phyloP scores from a whole-genome alignment of 1,140 invertebrate species.

The Zaprionus camerounensis region DNA sequence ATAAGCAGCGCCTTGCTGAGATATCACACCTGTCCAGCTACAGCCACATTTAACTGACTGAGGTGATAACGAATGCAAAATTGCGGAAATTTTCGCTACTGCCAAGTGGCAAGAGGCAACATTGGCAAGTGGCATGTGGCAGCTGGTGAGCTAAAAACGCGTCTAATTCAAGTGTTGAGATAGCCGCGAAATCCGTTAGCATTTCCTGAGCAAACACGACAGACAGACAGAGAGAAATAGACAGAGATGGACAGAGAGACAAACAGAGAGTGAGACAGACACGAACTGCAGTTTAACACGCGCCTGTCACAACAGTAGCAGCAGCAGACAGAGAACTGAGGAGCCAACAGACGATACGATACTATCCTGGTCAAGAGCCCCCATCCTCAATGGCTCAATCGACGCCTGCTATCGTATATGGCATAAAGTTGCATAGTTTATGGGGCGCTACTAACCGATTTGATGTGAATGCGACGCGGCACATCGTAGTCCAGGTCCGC shows the following conservation, averaged over 20 bases:
- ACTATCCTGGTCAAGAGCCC: slow-evolving; percentile 19
- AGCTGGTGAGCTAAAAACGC: slow-evolving; percentile 38
- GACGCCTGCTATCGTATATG: slow-evolving; percentile 30
- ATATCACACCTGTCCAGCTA: slow-evolving; percentile 60
- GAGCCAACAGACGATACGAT: slow-evolving; percentile 8
- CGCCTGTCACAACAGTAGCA: slow-evolving; percentile 61
- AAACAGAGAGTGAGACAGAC: slow-evolving; percentile 6
- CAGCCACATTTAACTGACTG: slow-evolving; percentile 48
- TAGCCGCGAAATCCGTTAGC: slow-evolving; percentile 55
- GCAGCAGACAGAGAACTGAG: slow-evolving; percentile 18
- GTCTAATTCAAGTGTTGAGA: slow-evolving; percentile 41
- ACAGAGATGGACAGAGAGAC: background rate
- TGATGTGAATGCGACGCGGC: slow-evolving; percentile 73
- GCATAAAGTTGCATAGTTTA: slow-evolving; percentile 57
- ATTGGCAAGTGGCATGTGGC: slow-evolving; percentile 43
- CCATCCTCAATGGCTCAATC: slow-evolving; percentile 57
- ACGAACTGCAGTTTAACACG: slow-evolving; percentile 48
- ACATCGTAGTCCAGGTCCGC: slow-evolving; percentile 79
- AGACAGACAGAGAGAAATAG: background rate
- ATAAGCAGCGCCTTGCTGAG: slow-evolving; percentile 6
- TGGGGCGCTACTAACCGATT: slow-evolving; percentile 75
- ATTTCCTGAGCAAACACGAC: slow-evolving; percentile 50
- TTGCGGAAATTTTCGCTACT: slow-evolving; percentile 63
- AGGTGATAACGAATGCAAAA: slow-evolving; percentile 78
- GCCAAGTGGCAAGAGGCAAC: slow-evolving; percentile 28